Percentiles rank a stretch among this genome's conserved stretches.
phyloP scores from a whole-genome alignment of 2,797 vertebrate genomes.

The Pogoniulus pusillus region DNA sequence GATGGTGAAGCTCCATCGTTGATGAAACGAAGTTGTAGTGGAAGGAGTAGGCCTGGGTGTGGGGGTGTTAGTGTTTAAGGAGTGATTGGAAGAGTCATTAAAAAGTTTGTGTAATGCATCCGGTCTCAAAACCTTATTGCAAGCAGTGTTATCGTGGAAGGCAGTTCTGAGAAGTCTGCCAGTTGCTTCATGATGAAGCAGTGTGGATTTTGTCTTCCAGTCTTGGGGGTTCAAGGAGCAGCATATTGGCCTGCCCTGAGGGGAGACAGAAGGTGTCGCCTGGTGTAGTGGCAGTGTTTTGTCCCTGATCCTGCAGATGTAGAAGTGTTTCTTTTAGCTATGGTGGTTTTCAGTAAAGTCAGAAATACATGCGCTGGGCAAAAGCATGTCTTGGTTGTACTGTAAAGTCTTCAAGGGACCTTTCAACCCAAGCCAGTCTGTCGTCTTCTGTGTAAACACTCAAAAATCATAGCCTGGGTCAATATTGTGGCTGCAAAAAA shows the following conservation, averaged over 20 bases:
- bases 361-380: background rate
- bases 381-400: fast-evolving
- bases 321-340: background rate
- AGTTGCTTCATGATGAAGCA: fast-evolving
- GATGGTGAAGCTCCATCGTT: fast-evolving
- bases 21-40: fast-evolving
- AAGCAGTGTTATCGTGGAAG: fast-evolving
- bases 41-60: fast-evolving
- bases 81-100: background rate
- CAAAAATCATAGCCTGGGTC: background rate
- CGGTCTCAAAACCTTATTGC: background rate
- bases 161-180: background rate
- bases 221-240: fast-evolving
- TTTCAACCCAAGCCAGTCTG: background rate
- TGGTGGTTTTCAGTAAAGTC: background rate
- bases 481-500: background rate
- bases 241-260: background rate
- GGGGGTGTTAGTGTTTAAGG: too few relatives aligned
- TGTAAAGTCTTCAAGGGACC: background rate
- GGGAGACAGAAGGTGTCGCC: background rate
- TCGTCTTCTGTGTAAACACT: background rate
- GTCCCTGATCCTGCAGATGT: background rate
- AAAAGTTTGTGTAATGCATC: fast-evolving
- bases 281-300: background rate
- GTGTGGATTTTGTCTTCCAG: background rate